Conservation (phyloP, 2,888 invertebrate species). For the Strigamia transsilvanica region DNA sequence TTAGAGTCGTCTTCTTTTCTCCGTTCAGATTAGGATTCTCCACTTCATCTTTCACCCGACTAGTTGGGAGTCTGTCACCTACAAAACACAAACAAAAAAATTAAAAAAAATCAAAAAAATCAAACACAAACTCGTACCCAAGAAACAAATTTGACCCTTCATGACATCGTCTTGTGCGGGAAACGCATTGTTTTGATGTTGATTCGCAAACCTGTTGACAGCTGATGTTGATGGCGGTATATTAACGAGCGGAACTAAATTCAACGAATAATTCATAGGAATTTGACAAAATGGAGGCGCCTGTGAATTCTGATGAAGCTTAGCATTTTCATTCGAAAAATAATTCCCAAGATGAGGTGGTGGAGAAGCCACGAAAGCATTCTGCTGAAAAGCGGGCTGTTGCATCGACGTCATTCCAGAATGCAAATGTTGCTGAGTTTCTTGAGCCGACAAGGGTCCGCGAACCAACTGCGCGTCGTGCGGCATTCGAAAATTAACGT, state of each 20-base stretch:
- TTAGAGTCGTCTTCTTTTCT: slow-evolving; percentile 2
- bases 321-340: slow-evolving; percentile 1
- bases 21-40: not conserved
- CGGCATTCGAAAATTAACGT: slow-evolving; percentile 29
- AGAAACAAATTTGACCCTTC: slow-evolving; percentile 27
- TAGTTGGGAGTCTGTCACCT: not conserved
- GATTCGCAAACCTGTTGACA: slow-evolving; percentile 2
- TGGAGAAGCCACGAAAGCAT: not conserved
- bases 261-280: not conserved
- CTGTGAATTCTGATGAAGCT: slow-evolving; percentile 38
- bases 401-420: not conserved
- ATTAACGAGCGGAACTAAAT: not conserved
- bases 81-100: not conserved
- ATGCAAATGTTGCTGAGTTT: slow-evolving; percentile 6
- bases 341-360: not conserved
- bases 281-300: slow-evolving; percentile 22
- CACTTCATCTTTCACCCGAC: not conserved
- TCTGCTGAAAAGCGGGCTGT: slow-evolving; percentile 7
- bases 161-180: not conserved
- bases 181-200: slow-evolving; percentile 10
- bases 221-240: not conserved
- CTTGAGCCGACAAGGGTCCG: not conserved
- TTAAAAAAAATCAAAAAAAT: not conserved
- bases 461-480: slow-evolving; percentile 4
- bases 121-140: not conserved